Evolutionary conservation across 1,140 invertebrate species (phyloP).

Genomic region (Paraescarpia echinospica): DNA sequence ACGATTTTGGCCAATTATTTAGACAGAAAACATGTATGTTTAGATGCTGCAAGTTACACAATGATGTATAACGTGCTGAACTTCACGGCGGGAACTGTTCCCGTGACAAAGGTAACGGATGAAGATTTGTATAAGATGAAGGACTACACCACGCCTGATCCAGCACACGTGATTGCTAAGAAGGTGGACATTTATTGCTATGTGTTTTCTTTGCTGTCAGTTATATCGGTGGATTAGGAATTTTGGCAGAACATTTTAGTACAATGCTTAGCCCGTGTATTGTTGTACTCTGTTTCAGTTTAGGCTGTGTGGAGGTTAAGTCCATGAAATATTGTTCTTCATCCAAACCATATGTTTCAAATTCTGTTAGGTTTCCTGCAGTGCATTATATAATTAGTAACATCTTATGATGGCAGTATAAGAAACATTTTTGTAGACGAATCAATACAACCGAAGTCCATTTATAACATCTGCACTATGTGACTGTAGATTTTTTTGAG

Average conservation of each 20-base stretch:
- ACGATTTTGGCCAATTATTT: neutral
- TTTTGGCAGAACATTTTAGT: neutral
- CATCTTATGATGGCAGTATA: too few relatives aligned
- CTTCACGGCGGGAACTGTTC: slow-evolving; percentile 49
- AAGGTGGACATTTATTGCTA: slow-evolving; percentile 1
- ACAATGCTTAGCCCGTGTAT: neutral
- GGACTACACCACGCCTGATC: slow-evolving; percentile 22
- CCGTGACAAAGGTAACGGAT: slow-evolving; percentile 48
- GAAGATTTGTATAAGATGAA: slow-evolving; percentile 39
- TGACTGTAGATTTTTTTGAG: too few relatives aligned
- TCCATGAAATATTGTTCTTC: neutral
- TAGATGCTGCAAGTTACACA: slow-evolving; percentile 41
- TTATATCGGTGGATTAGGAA: neutral
- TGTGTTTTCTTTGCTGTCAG: neutral
- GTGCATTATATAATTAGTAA: too few relatives aligned
- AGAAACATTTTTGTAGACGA: too few relatives aligned
- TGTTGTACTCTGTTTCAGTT: neutral
- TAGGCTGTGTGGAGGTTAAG: neutral
- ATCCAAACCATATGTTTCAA: neutral
- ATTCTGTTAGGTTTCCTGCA: neutral
- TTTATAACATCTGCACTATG: too few relatives aligned
- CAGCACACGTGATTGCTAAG: neutral
- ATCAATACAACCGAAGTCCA: too few relatives aligned
- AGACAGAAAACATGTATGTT: slow-evolving; percentile 14
- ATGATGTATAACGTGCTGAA: slow-evolving; percentile 49